Percentiles rank a stretch among this genome's conserved stretches.
Evolutionary conservation across 2,113 vertebrate genomes (phyloP).

Genomic region (Ophiodon elongatus): DNA sequence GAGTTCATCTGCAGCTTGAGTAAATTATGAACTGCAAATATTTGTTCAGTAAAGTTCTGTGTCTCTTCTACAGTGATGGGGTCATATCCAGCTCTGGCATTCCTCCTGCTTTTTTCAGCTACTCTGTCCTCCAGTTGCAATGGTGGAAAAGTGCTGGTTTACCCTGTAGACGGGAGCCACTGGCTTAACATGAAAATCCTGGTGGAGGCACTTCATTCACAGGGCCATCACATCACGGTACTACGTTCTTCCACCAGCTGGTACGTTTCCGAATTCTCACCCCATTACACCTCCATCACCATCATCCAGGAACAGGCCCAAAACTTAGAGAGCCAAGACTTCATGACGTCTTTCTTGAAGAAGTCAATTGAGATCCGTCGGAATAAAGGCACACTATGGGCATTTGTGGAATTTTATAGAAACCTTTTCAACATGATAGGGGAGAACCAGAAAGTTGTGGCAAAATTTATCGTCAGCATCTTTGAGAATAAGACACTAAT

Average conservation of each 20-base stretch:
- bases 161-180: constrained; percentile 70
- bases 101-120: constrained; percentile 44
- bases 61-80: constrained; percentile 54
- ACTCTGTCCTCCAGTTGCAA: constrained; percentile 29
- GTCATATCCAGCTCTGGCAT: constrained; percentile 10
- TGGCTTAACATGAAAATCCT: constrained; percentile 76
- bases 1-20: background rate
- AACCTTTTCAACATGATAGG: constrained; percentile 35
- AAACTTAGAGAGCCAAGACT: constrained; percentile 60
- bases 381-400: constrained; percentile 38
- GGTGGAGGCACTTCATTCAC: constrained; percentile 59
- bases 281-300: constrained; percentile 70
- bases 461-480: constrained; percentile 49
- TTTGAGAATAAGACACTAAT: constrained; percentile 68
- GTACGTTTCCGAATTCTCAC: constrained; percentile 63
- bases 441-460: constrained; percentile 15
- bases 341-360: constrained; percentile 59
- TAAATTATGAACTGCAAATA: constrained; percentile 1
- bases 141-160: constrained; percentile 67
- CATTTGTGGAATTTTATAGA: constrained; percentile 47
- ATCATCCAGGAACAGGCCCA: constrained; percentile 44
- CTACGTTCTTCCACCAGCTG: constrained; percentile 68
- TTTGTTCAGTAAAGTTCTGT: background rate
- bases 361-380: constrained; percentile 44
- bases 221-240: constrained; percentile 64